These are phyloP conservation scores for Diachasma alloeum DNA, from an alignment of 1,140 invertebrate species.

Conservation along the genomic window DNA sequence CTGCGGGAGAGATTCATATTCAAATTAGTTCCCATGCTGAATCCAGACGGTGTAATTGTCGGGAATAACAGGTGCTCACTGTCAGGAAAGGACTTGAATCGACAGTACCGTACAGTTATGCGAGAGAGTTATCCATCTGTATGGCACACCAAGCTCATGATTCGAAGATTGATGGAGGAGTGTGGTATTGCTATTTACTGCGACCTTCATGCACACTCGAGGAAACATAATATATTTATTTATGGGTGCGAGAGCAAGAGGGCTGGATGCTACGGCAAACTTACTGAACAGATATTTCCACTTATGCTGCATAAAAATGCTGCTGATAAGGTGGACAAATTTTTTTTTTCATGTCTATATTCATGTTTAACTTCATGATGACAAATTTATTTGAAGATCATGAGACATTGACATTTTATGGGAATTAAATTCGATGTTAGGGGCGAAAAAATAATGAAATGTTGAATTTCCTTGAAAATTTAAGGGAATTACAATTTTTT, in stretches of 20 bases:
- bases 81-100: conserved; percentile 86
- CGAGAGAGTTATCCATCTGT: conserved; percentile 91
- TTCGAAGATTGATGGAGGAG: conserved; percentile 87
- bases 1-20: conserved; percentile 95
- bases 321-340: conserved; percentile 80
- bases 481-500: too few relatives aligned
- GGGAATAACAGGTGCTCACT: conserved; percentile 91
- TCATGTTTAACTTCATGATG: too few relatives aligned
- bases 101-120: conserved; percentile 88
- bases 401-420: too few relatives aligned
- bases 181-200: conserved; percentile 93
- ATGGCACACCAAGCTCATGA: conserved; percentile 91
- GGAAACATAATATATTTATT: conserved; percentile 94
- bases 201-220: conserved; percentile 94
- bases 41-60: conserved; percentile 95
- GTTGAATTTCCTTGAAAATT: too few relatives aligned
- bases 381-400: too few relatives aligned
- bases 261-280: conserved; percentile 73
- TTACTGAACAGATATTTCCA: conserved; percentile 91
- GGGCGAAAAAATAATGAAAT: too few relatives aligned
- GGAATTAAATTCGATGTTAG: too few relatives aligned
- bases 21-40: conserved; percentile 94
- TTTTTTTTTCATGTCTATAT: neutral
- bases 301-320: conserved; percentile 92
- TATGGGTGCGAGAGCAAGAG: conserved; percentile 94